Base-by-base conservation (phyloP, 2,113 vertebrate genomes). In the Pituophis catenifer region DNA sequence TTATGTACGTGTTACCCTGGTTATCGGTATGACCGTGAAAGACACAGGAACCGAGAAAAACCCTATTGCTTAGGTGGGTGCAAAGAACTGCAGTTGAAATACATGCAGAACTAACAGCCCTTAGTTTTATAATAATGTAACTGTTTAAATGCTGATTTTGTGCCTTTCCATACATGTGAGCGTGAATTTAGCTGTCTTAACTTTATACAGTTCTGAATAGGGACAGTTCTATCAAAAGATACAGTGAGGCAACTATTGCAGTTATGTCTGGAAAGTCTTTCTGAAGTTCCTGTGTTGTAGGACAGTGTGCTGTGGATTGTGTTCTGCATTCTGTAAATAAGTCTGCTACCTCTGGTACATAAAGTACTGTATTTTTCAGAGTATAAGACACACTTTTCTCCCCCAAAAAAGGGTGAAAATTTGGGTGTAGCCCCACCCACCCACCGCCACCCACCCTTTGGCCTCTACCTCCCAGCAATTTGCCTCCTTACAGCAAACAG, bases 1-100 rank as follows among this genome's bases (percentile, higher is more conserved):
- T 96, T 99, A 15, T 99, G 99, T 95, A 99, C 99, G 0, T 99
- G 99, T 96, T 99, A 99, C 86, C 97, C 98, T 0, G 99, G 99
- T 13, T 99, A 98, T 95, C 98, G 98, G n/a, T 99, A 99, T 0
- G 98, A 99, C 95, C 98, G 99, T 0, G 99, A 99, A 93, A 98
- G 98, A 92, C 99, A 99, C 97, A 97, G 98, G 94, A 99, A 98
- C 95, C 97, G 98, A 54, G 98, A 99, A 97, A 99, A 98, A 94
- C 99, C 99, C 0, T 99, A 99, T 93, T 99, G 99, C 95, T 97
- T 99, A 92, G 99, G 99, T 99, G 93, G 93, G 98, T 97, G 29
- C 53, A 93, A 57, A 13, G 1, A 2, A 5, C 11, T 75, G 59
- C 91, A 29, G 2, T 5, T 48, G 52, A 54, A 44, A 52, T 55